Conservation (phyloP, 1,140 invertebrate species). For the Tetraneura akinire region DNA sequence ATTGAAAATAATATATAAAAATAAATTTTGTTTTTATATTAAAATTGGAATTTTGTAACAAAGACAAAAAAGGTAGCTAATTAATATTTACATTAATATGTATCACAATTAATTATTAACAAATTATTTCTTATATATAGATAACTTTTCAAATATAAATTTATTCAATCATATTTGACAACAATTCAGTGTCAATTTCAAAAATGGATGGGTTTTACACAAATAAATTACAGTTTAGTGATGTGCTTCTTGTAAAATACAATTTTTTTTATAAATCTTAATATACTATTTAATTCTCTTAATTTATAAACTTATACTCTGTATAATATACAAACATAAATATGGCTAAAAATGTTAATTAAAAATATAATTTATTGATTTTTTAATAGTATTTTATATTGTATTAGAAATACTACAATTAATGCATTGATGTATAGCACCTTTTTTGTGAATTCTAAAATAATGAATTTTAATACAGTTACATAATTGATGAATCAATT, state of each 20-base stretch:
- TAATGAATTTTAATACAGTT: too few relatives aligned
- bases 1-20: too few relatives aligned
- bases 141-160: too few relatives aligned
- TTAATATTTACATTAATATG: too few relatives aligned
- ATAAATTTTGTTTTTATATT: too few relatives aligned
- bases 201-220: too few relatives aligned
- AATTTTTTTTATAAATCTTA: background rate
- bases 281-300: background rate
- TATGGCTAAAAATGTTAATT: background rate
- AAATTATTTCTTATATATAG: too few relatives aligned
- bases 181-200: too few relatives aligned
- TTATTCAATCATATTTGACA: too few relatives aligned
- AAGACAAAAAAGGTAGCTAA: background rate
- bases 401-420: slow-evolving; percentile 20
- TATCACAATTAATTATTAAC: background rate
- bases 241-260: background rate
- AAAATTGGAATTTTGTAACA: slow-evolving; percentile 7
- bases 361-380: too few relatives aligned
- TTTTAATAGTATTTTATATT: too few relatives aligned
- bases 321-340: background rate
- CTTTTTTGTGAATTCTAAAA: background rate
- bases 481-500: too few relatives aligned
- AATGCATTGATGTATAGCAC: slow-evolving; percentile 28
- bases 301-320: background rate
- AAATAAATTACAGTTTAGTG: slow-evolving; percentile 11